phyloP scores from a whole-genome alignment of 2,113 vertebrate genomes.

The Xyliphius kryptos region DNA sequence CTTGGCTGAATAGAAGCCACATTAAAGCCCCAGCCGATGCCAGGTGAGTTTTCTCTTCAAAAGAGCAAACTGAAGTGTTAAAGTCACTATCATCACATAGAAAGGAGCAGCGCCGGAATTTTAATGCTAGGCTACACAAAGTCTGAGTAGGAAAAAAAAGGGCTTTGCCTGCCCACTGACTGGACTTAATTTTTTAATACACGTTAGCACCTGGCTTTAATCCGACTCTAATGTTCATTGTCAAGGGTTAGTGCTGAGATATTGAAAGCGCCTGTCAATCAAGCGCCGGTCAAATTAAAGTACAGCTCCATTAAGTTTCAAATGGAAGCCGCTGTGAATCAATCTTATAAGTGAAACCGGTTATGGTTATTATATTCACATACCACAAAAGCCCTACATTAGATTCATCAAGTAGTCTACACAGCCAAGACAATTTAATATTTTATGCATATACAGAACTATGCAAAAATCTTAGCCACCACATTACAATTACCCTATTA shows the following conservation, averaged over 20 bases:
- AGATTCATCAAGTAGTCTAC: too few relatives aligned
- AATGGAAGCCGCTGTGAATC: constrained; percentile 64
- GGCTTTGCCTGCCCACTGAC: constrained; percentile 60
- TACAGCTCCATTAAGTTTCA: constrained; percentile 70
- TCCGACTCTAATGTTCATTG: constrained; percentile 70
- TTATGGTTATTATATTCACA: constrained; percentile 59
- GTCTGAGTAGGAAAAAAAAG: constrained; percentile 22
- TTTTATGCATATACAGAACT: too few relatives aligned
- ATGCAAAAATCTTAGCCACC: too few relatives aligned
- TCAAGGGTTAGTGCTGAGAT: constrained; percentile 73
- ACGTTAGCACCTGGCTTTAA: constrained; percentile 69
- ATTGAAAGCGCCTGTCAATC: constrained; percentile 73
- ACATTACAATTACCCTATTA: too few relatives aligned
- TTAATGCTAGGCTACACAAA: constrained; percentile 49
- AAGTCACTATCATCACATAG: constrained; percentile 55
- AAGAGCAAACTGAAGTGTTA: constrained; percentile 57
- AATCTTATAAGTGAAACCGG: constrained; percentile 66
- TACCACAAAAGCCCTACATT: too few relatives aligned
- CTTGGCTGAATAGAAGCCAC: constrained; percentile 42
- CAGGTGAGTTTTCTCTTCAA: constrained; percentile 39
- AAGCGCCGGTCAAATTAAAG: constrained; percentile 69
- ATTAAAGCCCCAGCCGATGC: constrained; percentile 12
- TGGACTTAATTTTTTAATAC: constrained; percentile 73
- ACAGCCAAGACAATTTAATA: too few relatives aligned
- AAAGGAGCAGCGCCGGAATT: constrained; percentile 55